phyloP scores from a whole-genome alignment of 1,140 invertebrate species.

The Eurosta solidaginis region DNA sequence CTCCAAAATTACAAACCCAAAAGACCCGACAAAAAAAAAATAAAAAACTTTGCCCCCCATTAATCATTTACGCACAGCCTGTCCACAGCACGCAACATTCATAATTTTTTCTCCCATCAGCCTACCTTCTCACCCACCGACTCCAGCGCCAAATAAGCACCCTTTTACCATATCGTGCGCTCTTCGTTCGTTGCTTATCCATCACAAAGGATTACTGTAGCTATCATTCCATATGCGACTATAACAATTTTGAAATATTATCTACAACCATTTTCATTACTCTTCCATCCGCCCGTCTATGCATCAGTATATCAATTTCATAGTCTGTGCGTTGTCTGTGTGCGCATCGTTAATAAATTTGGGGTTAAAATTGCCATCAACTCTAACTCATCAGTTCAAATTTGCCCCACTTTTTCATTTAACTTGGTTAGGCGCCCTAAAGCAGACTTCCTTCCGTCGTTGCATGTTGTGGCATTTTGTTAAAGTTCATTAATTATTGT shows the following conservation, averaged over 20 bases:
- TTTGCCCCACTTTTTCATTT: slow-evolving; percentile 5
- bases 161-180: neutral
- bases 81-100: slow-evolving; percentile 7
- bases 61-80: slow-evolving; percentile 22
- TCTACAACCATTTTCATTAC: neutral
- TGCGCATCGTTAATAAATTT: neutral
- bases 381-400: neutral
- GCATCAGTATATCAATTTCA: neutral
- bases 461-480: neutral
- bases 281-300: neutral
- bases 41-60: neutral
- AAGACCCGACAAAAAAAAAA: neutral
- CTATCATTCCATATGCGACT: no score
- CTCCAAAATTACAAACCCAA: no score
- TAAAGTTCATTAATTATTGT: neutral
- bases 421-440: neutral
- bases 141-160: neutral
- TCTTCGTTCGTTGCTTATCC: neutral
- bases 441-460: neutral
- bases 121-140: neutral
- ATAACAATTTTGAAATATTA: slow-evolving; percentile 15
- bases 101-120: neutral
- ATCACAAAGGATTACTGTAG: neutral
- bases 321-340: neutral
- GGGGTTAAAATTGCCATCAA: slow-evolving; percentile 13